A percentile compares a stretch with the other conserved stretches of the same genome.
Evolutionary conservation across 2,113 vertebrate species (phyloP).

Genomic region (Chionomys nivalis): DNA sequence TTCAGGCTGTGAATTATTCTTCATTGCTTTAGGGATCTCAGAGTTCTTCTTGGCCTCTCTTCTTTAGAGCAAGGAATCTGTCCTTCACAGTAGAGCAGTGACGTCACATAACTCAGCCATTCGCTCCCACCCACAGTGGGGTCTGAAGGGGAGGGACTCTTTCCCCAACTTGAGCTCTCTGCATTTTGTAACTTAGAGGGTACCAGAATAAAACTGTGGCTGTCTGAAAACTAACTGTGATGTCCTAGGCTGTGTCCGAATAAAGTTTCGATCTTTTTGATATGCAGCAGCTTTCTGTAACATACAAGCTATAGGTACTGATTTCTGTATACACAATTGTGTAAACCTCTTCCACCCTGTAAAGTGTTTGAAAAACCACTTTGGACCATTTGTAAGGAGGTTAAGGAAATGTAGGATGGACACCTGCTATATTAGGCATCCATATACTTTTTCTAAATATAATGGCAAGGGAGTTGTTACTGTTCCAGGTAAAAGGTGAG

Average conservation of each 20-base stretch:
- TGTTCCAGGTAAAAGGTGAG: background rate
- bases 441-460: background rate
- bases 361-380: background rate
- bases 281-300: background rate
- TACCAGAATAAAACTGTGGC: no score
- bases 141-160: background rate
- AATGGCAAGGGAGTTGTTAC: background rate
- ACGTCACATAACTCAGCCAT: accelerated
- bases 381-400: background rate
- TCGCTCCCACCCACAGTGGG: background rate
- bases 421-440: background rate
- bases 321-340: background rate
- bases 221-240: background rate
- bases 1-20: background rate
- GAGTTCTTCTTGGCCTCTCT: background rate
- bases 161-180: background rate
- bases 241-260: background rate
- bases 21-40: background rate
- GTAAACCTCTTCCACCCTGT: background rate
- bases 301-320: background rate
- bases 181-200: background rate
- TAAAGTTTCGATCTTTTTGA: background rate
- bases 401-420: background rate
- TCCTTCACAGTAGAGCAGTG: background rate
- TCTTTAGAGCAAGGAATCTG: background rate